These are phyloP conservation scores for Phasia obesa DNA, from an alignment of 2,888 invertebrate species.

Conservation along the genomic window DNA sequence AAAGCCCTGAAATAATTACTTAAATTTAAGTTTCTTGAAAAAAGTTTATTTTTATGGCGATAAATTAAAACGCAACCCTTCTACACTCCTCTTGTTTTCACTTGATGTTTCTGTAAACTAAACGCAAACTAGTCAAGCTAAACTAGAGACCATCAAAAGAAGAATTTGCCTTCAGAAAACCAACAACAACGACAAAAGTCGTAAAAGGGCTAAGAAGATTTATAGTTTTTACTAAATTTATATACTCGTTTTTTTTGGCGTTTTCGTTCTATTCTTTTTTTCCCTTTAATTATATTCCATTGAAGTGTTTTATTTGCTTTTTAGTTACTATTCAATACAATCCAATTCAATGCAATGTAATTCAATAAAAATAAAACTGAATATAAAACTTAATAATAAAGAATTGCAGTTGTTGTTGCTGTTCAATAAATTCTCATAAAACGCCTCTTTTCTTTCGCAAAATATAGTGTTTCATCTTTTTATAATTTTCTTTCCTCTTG, in stretches of 20 bases:
- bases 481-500: not conserved
- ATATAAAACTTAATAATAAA: constrained; percentile 36
- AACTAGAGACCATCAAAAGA: not conserved
- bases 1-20: not conserved
- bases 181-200: constrained; percentile 1
- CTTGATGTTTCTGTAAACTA: constrained; percentile 2
- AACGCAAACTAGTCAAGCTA: constrained; percentile 35
- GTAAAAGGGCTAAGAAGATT: constrained; percentile 48
- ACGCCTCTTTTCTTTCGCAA: constrained; percentile 14
- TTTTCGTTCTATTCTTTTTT: constrained; percentile 18
- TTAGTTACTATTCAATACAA: too few relatives aligned
- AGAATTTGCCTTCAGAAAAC: constrained; percentile 22
- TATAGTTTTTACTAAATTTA: constrained; percentile 58
- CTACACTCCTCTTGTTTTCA: constrained; percentile 2
- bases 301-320: not conserved
- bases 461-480: constrained; percentile 4
- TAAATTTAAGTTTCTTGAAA: constrained; percentile 8
- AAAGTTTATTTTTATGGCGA: constrained; percentile 51
- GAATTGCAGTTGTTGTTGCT: not conserved
- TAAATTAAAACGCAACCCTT: constrained; percentile 61
- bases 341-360: too few relatives aligned
- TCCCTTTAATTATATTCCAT: constrained; percentile 14
- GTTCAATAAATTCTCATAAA: constrained; percentile 19
- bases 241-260: not conserved
- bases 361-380: constrained; percentile 21